Base-by-base conservation (phyloP, 2,797 vertebrate genomes). In the Trachops cirrhosus region DNA sequence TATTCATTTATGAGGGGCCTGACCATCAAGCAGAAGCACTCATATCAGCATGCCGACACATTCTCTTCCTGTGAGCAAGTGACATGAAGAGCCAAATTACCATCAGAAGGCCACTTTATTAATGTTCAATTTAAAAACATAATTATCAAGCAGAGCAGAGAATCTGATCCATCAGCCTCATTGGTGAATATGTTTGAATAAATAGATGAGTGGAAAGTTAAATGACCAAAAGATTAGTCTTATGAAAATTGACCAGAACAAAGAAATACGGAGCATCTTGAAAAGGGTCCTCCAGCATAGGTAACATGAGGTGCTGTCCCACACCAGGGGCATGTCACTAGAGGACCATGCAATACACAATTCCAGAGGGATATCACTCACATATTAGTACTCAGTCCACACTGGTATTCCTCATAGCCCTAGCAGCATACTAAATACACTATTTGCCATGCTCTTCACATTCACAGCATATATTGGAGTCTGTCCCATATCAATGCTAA, bases 51-150 rank as follows among this genome's bases (percentile, higher is more conserved):
- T 46, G 52, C 67, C 8, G 37, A n/a, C 15, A 14, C 32, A 79
- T 22, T 90, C 80, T 71, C 18, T 86, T 95, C 52, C 73, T 67
- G 4, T 90, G 82, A 92, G 59, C 15, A 93, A 96, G n/a, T 78
- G 91, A 95, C 62, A 41, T 57, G 78, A 88, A 92, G 77, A 91
- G 88, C 18, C 4, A 86, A 95, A 93, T 93, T 87, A 88, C 77
- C 73, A 95, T 78, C 78, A 67, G 68, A 93, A 96, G 92, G 29
- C 50, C 39, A 83, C 52, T 95, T 92, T 50, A 89, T 92, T 86
- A 95, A 92, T 54, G 57, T 90, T 80, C 89, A 93, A 12, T 68
- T 96, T 95, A 44, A 95, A 96, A 96, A 88, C 26, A 79, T 37
- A 68, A 18, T 64, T 91, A 87, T 94, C 64, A 86, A 87, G 77